Conservation (phyloP, 2,888 invertebrate species). For the Glaucopsyche alexis region DNA sequence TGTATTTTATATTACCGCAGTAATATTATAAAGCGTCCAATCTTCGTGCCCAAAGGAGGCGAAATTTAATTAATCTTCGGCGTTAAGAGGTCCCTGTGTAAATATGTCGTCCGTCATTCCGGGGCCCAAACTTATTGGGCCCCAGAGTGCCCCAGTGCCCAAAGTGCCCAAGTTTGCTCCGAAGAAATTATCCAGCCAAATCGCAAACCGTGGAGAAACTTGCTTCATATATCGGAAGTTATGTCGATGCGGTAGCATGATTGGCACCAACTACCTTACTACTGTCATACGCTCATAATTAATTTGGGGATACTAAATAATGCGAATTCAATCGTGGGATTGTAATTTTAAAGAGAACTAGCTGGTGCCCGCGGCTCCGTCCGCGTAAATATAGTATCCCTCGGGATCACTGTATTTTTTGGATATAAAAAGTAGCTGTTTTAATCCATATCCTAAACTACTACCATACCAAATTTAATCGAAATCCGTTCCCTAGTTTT, state of each 20-base stretch:
- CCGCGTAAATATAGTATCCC: no score
- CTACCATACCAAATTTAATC: no score
- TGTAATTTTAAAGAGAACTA: not conserved
- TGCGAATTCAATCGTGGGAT: not conserved
- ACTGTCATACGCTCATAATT: not conserved
- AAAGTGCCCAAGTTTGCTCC: conserved; percentile 34
- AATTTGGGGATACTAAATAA: not conserved
- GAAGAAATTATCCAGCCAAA: conserved; percentile 42
- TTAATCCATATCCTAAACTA: no score
- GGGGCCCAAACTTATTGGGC: conserved; percentile 24
- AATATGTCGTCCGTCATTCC: conserved; percentile 29
- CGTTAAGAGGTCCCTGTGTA: not conserved
- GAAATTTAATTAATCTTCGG: conserved; percentile 22
- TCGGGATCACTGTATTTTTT: no score
- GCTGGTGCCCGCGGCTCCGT: no score
- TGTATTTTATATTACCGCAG: not conserved
- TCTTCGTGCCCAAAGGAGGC: conserved; percentile 9
- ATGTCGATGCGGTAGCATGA: not conserved
- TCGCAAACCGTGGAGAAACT: conserved; percentile 34
- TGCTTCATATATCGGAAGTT: conserved; percentile 9
- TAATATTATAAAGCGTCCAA: not conserved
- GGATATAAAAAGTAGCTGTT: no score
- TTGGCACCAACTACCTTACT: not conserved
- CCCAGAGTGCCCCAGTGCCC: conserved; percentile 19
- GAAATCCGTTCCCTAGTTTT: no score